Percentiles rank a stretch among this genome's conserved stretches.
Conservation (phyloP, 2,888 invertebrate genomes). For the Agrotis puta region DNA sequence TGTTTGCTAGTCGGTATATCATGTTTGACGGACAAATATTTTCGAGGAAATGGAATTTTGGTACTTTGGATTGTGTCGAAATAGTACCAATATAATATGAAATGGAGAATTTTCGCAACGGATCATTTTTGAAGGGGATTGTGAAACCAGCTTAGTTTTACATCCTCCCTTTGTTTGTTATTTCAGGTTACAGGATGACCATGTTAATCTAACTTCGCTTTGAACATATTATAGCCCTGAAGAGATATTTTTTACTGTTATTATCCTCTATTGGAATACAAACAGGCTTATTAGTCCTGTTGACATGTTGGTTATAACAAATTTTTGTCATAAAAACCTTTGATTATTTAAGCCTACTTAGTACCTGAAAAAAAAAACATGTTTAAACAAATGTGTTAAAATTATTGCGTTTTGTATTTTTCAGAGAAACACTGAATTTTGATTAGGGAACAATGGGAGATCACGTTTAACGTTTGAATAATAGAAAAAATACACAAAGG, state of each 20-base stretch:
- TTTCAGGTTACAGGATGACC: slow-evolving; percentile 10
- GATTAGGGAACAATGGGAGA: slow-evolving; percentile 28
- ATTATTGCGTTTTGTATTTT: not conserved
- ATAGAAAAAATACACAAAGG: slow-evolving; percentile 41
- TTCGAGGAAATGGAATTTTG: slow-evolving; percentile 50
- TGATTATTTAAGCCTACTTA: not conserved
- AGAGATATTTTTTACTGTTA: not conserved
- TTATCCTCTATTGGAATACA: not conserved
- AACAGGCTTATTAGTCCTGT: not conserved
- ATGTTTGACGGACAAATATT: slow-evolving; percentile 54
- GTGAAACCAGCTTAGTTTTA: slow-evolving; percentile 16
- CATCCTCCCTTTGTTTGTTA: slow-evolving; percentile 23
- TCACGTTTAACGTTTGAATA: slow-evolving; percentile 22
- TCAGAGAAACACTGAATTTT: not conserved
- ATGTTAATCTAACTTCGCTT: slow-evolving; percentile 13
- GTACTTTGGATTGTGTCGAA: slow-evolving; percentile 35
- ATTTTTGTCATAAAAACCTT: not conserved
- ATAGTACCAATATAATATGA: slow-evolving; percentile 28
- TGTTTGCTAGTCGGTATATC: slow-evolving; percentile 49
- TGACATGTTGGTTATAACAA: not conserved
- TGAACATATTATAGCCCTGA: not conserved
- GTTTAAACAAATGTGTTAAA: not conserved
- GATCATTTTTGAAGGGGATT: slow-evolving; percentile 16
- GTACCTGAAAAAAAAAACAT: not conserved
- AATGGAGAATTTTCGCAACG: slow-evolving; percentile 16